Evolutionary conservation across 2,888 invertebrate genomes (phyloP), one percentile per base, ranked within the genome.

Genomic region (Resseliella maxima): DNA sequence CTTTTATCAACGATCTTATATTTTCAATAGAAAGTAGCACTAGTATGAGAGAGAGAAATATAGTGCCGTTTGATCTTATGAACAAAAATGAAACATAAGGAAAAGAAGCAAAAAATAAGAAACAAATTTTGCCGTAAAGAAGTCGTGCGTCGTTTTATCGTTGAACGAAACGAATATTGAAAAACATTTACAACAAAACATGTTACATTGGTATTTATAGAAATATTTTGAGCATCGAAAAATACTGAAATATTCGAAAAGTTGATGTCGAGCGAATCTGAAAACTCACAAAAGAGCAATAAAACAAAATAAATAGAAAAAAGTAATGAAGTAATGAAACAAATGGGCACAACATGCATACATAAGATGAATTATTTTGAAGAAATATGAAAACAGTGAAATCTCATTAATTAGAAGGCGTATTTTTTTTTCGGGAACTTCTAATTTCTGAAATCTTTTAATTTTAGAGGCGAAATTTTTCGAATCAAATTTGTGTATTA

Each of bases 151-250:
- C 31, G 15, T 31, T 31, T 31, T 72, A 72, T 72, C 31, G 72
- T 72, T 15, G 15, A 72, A 72, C 72, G 24, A 31, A 15, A 35
- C 12, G 31, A 72, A 31, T 72, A 72, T 72, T 18, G 72, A 31
- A 72, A 72, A 12, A 72, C 31, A 59, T 59, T 24, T 31, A 35
- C 31, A 72, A 31, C 27, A 72, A 31, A 12, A 31, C 31, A 72
- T 35, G 31, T 35, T n/a, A 59, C 59, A 31, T 72, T 72, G 72
- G 72, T 72, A 72, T 72, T 72, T 72, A 31, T 72, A 72, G 72
- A 72, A 27, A 72, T 31, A 72, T 72, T 31, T 31, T 72, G 31
- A 12, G 72, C 31, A 31, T 72, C 72, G 31, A 31, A 72, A 72
- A 72, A 31, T 72, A 31, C 72, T 31, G 31, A 72, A 5, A 72